Conservation (phyloP, 2,797 vertebrate species). For the Diceros bicornis region DNA sequence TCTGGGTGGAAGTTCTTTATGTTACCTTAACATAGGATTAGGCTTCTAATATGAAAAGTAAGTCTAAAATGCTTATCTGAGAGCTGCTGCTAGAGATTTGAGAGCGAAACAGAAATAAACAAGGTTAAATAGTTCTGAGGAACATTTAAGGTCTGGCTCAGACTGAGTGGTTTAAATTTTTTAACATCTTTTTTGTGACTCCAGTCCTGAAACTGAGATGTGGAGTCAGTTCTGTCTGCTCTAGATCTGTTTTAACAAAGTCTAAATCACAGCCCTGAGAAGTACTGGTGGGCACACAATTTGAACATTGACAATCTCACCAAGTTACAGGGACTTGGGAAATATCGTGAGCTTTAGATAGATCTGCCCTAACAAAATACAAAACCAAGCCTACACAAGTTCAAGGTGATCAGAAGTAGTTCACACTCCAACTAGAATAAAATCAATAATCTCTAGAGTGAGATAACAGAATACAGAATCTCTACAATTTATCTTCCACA, state of each 20-base stretch:
- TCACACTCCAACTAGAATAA: neutral
- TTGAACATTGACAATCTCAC: neutral
- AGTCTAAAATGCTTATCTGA: neutral
- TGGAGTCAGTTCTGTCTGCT: neutral
- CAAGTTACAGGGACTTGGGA: neutral
- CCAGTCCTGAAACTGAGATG: neutral
- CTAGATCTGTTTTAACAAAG: too few relatives aligned
- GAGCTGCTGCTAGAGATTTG: neutral
- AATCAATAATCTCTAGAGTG: neutral
- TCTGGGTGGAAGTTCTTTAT: neutral
- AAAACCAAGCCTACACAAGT: neutral
- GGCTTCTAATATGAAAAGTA: neutral
- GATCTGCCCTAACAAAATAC: neutral
- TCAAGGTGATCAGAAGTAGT: neutral
- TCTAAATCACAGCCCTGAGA: neutral
- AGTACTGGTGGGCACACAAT: neutral
- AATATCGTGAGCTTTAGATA: neutral
- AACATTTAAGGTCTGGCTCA: neutral
- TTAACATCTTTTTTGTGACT: neutral
- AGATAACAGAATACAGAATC: neutral
- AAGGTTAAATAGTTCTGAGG: neutral
- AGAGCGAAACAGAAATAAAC: neutral
- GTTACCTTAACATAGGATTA: neutral
- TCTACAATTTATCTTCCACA: neutral
- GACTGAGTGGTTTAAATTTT: neutral